Percentiles rank a stretch among this genome's conserved stretches.
These are phyloP conservation scores for Diglossa cyanea DNA, from an alignment of 2,797 vertebrate genomes.

Conservation along the genomic window DNA sequence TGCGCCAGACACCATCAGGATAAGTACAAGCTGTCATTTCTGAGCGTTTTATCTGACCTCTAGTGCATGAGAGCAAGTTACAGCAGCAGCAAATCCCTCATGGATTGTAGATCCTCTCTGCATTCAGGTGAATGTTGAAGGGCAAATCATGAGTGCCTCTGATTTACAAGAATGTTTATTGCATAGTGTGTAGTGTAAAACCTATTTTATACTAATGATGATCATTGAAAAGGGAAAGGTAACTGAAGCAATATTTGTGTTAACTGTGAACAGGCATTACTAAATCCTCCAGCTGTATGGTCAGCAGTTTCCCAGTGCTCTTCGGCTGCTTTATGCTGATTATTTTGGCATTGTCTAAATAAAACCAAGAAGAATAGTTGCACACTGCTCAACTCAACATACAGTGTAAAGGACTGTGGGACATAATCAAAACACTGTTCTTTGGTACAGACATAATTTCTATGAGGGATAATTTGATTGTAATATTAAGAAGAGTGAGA, in stretches of 20 bases:
- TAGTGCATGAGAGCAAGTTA: background rate
- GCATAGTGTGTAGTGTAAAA: background rate
- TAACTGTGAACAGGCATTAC: background rate
- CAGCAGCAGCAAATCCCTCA: background rate
- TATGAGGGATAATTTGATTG: background rate
- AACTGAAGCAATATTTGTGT: background rate
- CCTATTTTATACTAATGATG: background rate
- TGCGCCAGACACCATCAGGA: background rate
- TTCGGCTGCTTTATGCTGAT: background rate
- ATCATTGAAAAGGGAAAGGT: background rate
- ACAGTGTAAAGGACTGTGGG: background rate
- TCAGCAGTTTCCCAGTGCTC: background rate
- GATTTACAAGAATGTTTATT: conserved; percentile 2
- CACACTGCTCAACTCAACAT: background rate
- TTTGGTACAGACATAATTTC: background rate
- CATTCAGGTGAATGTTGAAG: background rate
- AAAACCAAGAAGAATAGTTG: background rate
- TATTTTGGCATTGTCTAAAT: background rate
- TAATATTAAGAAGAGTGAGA: background rate
- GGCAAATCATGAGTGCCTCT: conserved; percentile 15
- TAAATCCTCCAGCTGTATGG: background rate
- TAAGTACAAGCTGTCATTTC: background rate
- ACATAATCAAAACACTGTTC: background rate
- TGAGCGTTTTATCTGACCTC: background rate
- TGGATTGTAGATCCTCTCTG: background rate